These are phyloP conservation scores for Sorex fumeus DNA, from an alignment of 2,113 vertebrate species.

Conservation along the genomic window DNA sequence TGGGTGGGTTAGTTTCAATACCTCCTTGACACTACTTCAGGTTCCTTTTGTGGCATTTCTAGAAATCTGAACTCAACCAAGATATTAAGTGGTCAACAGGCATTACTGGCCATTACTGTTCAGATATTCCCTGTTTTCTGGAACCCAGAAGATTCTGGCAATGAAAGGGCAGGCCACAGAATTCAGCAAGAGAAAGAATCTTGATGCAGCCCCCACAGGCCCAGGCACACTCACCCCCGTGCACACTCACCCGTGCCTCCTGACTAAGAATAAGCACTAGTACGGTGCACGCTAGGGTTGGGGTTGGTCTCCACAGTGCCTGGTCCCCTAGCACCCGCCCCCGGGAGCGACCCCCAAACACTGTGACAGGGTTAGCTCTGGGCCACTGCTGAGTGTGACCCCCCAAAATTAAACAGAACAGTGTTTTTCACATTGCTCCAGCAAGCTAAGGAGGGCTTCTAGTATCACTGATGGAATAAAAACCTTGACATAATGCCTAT, in stretches of 20 bases:
- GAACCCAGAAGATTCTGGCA: neutral
- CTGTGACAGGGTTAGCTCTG: too few relatives aligned
- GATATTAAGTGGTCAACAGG: neutral
- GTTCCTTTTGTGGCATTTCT: neutral
- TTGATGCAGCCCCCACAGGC: neutral
- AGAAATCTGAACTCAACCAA: neutral
- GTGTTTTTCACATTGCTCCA: neutral
- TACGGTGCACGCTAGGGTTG: too few relatives aligned
- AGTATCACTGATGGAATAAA: neutral
- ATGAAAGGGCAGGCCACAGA: neutral
- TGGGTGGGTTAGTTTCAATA: neutral
- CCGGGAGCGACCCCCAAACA: too few relatives aligned
- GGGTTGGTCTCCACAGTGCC: too few relatives aligned
- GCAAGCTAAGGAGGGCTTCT: neutral
- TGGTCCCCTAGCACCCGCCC: too few relatives aligned
- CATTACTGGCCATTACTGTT: neutral
- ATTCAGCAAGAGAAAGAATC: fast-evolving
- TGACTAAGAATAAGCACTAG: neutral
- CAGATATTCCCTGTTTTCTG: neutral
- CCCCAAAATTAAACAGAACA: neutral
- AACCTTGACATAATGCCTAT: conserved; percentile 12
- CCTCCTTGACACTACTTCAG: neutral
- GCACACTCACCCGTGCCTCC: neutral
- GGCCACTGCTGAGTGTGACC: too few relatives aligned
- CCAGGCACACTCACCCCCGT: neutral